Percentiles rank a stretch among this genome's conserved stretches.
phyloP scores from a whole-genome alignment of 2,113 vertebrate genomes.

The Oreocharis arfaki region DNA sequence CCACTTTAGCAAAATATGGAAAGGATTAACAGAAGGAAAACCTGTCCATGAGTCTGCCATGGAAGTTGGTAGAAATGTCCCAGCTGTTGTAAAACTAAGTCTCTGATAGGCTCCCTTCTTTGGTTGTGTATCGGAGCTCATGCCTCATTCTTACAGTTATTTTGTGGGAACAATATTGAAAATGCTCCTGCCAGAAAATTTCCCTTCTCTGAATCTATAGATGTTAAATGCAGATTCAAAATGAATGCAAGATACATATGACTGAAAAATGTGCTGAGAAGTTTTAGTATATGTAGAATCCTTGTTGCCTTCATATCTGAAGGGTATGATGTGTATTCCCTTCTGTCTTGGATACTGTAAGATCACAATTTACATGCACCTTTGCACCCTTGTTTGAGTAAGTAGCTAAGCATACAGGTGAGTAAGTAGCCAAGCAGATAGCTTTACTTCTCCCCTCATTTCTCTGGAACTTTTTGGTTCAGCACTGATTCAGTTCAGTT shows the following conservation, averaged over 20 bases:
- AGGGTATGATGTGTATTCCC: neutral
- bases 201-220: neutral
- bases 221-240: neutral
- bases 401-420: neutral
- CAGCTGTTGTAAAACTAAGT: neutral
- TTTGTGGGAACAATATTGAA: neutral
- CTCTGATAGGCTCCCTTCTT: neutral
- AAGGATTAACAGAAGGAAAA: neutral
- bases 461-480: neutral
- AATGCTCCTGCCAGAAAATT: neutral
- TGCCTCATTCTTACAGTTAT: neutral
- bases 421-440: neutral
- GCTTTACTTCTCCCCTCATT: neutral
- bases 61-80: neutral
- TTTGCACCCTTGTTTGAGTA: neutral
- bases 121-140: accelerated
- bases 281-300: neutral
- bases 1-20: neutral
- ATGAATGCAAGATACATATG: neutral
- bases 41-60: neutral
- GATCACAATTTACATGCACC: neutral
- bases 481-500: neutral
- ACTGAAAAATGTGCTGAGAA: neutral
- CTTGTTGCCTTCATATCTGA: neutral
- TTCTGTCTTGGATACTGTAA: neutral